Evolutionary conservation across 2,797 vertebrate genomes (phyloP), one percentile per base, ranked within the genome.

Genomic region (Lepilemur ruficaudatus): DNA sequence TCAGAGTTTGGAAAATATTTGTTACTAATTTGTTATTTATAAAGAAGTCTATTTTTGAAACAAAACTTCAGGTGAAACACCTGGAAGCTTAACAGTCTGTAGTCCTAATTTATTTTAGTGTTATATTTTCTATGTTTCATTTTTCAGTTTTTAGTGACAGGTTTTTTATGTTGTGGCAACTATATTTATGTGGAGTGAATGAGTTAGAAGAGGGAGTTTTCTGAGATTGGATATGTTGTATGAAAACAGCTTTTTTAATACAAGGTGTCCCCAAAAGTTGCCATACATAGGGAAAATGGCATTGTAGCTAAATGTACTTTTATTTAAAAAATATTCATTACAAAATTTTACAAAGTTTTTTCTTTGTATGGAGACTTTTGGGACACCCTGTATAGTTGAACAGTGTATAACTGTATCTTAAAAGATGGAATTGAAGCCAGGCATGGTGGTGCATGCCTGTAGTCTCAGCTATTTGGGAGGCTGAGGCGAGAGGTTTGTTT

Each of bases 131-230:
- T 73, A 1, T n/a, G 75, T 80, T 63, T 65, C 2, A 22, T 69
- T 87, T 84, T 81, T 73, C 6, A 38, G 5, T 59, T 89, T 93
- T 57, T 41, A 88, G 57, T 22, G 4, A 79, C 20, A 25, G 35
- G 30, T 78, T 75, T n/a, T 50, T 94, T 92, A 10, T 59, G 82
- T 94, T 93, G 94, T 90, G 63, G 92, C 63, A 59, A 41, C 22
- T 92, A 0, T 84, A 41, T 20, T 72, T 87, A 63, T n/a, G 1
- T 72, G 35, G 79, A 75, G 73, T 75, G 14, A 55, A 43, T 65
- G n/a, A 75, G 28, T 89, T 50, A 43, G 88, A 88, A 94, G 57
- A 57, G 22, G 18, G 63, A 59, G 35, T 85, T 95, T 89, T 63
- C 38, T 14, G 28, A 83, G n/a, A 76, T 89, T 89, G 89, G 73